Evolutionary conservation across 2,113 vertebrate genomes (phyloP).

Genomic region (Pithys albifrons): DNA sequence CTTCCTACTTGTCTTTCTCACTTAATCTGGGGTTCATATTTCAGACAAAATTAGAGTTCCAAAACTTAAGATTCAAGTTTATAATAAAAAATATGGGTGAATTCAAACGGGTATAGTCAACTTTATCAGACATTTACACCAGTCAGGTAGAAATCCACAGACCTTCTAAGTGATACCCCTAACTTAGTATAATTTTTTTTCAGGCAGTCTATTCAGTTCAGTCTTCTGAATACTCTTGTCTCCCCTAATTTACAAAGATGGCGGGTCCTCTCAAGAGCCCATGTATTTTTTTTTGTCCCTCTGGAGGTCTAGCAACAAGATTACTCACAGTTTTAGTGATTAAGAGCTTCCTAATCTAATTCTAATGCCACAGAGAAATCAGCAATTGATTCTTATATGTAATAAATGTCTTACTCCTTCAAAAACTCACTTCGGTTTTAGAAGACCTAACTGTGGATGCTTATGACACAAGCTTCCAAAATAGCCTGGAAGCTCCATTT

Average conservation of each 20-base stretch:
- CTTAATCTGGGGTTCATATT: not conserved
- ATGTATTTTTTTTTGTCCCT: not conserved
- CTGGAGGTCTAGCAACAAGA: not conserved
- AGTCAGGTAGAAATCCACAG: not conserved
- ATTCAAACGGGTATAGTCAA: not conserved
- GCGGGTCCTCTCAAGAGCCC: not conserved
- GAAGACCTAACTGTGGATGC: not conserved
- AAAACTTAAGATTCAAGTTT: not conserved
- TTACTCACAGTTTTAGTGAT: not conserved
- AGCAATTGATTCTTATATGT: not conserved
- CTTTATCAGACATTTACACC: not conserved
- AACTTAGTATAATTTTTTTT: not conserved
- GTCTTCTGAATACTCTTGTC: not conserved
- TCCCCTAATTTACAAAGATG: not conserved
- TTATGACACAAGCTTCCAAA: not conserved
- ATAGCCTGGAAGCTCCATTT: not conserved
- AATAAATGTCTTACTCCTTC: not conserved
- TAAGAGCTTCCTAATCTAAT: not conserved
- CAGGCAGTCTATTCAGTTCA: not conserved
- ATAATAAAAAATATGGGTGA: not conserved
- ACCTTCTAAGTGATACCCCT: not conserved
- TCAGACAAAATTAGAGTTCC: not conserved
- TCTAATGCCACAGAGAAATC: not conserved
- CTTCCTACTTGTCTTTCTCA: not conserved
- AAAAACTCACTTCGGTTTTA: not conserved